These are phyloP conservation scores for Tauraco erythrolophus DNA, from an alignment of 2,113 vertebrate genomes.

Conservation along the genomic window DNA sequence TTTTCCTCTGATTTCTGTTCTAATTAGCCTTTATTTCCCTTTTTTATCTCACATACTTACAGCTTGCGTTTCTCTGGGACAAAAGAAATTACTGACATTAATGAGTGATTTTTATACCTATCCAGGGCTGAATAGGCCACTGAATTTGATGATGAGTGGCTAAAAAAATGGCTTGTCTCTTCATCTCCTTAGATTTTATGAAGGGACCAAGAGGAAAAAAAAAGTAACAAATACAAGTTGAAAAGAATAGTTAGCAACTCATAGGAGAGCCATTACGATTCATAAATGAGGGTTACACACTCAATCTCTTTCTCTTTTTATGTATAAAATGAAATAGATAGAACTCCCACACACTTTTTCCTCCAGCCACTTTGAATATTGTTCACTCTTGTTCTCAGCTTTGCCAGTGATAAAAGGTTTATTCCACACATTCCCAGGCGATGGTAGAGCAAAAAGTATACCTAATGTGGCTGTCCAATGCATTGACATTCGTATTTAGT, in stretches of 20 bases:
- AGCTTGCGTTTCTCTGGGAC: not conserved
- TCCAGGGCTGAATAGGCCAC: not conserved
- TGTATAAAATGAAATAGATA: constrained; percentile 46
- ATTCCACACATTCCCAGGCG: constrained; percentile 44
- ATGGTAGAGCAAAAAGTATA: constrained; percentile 1
- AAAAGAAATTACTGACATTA: not conserved
- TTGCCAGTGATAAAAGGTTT: constrained; percentile 57
- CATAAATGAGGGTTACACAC: constrained; percentile 18
- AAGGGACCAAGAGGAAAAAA: not conserved
- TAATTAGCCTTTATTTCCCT: not conserved
- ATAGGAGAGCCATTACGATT: constrained; percentile 41
- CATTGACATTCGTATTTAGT: constrained; percentile 75
- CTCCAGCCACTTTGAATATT: constrained; percentile 59
- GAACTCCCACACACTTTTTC: constrained; percentile 55
- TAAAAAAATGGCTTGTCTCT: not conserved
- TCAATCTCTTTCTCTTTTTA: constrained; percentile 45
- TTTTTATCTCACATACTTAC: not conserved
- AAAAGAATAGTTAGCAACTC: constrained; percentile 31
- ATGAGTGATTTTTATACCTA: not conserved
- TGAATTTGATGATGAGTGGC: not conserved
- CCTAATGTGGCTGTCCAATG: constrained; percentile 39
- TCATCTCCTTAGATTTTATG: not conserved
- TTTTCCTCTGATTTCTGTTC: not conserved
- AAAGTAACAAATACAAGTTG: not conserved
- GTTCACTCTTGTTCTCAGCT: constrained; percentile 34